Percentiles rank a stretch among this genome's conserved stretches.
Conservation (phyloP, 1,140 invertebrate genomes). For the Coptotermes formosanus region DNA sequence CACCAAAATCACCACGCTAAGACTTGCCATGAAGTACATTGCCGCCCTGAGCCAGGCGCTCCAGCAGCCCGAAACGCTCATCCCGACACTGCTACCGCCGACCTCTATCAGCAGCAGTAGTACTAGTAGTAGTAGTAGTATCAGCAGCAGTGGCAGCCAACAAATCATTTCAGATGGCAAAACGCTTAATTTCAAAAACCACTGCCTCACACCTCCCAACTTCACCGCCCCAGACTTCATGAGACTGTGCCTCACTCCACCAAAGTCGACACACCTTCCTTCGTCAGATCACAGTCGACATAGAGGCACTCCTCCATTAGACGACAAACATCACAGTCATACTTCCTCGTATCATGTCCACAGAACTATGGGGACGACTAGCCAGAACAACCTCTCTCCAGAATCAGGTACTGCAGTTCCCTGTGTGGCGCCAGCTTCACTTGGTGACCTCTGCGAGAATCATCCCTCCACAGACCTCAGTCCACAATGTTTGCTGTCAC, state of each 20-base stretch:
- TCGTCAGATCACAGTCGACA: neutral
- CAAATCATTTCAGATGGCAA: neutral
- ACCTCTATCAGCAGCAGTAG: no score
- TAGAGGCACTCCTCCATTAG: neutral
- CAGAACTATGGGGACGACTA: neutral
- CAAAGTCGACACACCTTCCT: neutral
- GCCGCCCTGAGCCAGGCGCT: conserved; percentile 50
- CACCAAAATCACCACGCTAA: conserved; percentile 63
- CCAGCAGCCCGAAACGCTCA: conserved; percentile 23
- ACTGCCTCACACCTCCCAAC: conserved; percentile 19
- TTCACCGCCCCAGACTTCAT: conserved; percentile 16
- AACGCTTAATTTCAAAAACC: neutral
- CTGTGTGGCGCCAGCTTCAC: neutral
- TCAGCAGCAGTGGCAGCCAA: neutral
- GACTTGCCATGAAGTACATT: conserved; percentile 65
- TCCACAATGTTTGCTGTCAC: neutral
- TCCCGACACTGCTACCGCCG: neutral
- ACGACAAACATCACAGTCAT: neutral
- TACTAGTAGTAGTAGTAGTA: conserved; percentile 36
- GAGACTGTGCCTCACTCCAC: neutral
- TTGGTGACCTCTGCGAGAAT: neutral
- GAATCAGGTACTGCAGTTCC: neutral
- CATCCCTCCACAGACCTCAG: no score
- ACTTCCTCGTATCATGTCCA: neutral
- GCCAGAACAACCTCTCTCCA: neutral